Evolutionary conservation across 2,797 vertebrate species (phyloP), one percentile per base, ranked within the genome.

Genomic region (Myripristis murdjan): DNA sequence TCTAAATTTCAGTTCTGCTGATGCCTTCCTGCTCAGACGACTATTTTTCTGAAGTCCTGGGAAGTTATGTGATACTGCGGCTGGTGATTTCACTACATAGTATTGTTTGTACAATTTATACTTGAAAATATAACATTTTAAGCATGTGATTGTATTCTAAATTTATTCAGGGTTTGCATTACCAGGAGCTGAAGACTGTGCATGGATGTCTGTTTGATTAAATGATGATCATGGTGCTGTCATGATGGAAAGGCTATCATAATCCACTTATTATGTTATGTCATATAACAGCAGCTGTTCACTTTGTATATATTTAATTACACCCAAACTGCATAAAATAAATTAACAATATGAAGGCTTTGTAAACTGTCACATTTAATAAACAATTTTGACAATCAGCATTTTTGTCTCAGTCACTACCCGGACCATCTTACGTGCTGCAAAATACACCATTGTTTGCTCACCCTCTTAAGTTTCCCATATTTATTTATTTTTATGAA

Each of bases 1-100:
- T 67, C 10, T 74, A 12, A 66, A 59, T 92, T 93, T 55, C 89
- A 95, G 94, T 95, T 95, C 86, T 95, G 95, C 91, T 95, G 92
- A 95, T 77, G 75, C 35, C 77, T 58, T 79, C 70, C 44, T 47
- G 76, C 44, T 73, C 73, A 77, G 75, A 46, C 56, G 44, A 51
- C 3, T 0, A 37, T 58, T 35, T 58, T 61, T 39, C 62, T 44
- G 57, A 71, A 68, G 35, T n/a, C n/a, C n/a, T n/a, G 41, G 48
- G 69, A 52, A 58, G 55, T 82, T 58, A 24, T 83, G 61, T 76
- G 88, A 64, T 52, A 75, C 77, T 87, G 85, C 74, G 82, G 83
- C 71, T 82, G 48, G 48, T 87, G 79, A 75, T 87, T 85, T 62
- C 44, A 80, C 62, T 46, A 39, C 44, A 81, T 39, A 49, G 68